Percentiles rank a stretch among this genome's conserved stretches.
phyloP scores from a whole-genome alignment of 2,888 invertebrate species.

The Melangyna quadrimaculata region DNA sequence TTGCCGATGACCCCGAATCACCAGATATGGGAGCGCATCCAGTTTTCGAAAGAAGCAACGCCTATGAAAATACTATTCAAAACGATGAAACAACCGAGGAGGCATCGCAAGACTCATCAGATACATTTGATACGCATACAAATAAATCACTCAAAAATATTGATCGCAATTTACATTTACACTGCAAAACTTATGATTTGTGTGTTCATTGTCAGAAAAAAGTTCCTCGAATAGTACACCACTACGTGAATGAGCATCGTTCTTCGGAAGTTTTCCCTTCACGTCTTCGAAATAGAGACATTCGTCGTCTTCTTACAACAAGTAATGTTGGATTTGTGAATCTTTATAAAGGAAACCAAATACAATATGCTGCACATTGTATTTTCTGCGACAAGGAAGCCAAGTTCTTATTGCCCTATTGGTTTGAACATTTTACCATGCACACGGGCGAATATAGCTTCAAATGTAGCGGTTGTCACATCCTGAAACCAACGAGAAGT shows the following conservation, averaged over 20 bases:
- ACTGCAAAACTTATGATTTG: constrained; percentile 54
- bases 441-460: constrained; percentile 91
- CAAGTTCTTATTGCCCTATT: constrained; percentile 74
- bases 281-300: constrained; percentile 72
- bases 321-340: constrained; percentile 61
- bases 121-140: constrained; percentile 35
- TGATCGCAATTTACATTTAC: constrained; percentile 67
- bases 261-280: constrained; percentile 75
- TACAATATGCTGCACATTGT: constrained; percentile 74
- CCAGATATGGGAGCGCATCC: not conserved
- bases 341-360: constrained; percentile 73
- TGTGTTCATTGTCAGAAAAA: constrained; percentile 74
- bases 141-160: constrained; percentile 72
- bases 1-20: constrained; percentile 68
- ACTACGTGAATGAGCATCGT: constrained; percentile 75
- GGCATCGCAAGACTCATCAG: constrained; percentile 7
- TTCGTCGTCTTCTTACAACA: constrained; percentile 64
- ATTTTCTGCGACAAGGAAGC: constrained; percentile 75
- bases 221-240: constrained; percentile 74
- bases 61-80: not conserved
- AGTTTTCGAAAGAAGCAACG: not conserved
- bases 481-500: constrained; percentile 73
- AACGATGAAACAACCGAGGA: not conserved
- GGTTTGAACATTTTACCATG: constrained; percentile 86
- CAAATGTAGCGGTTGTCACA: constrained; percentile 84